These are phyloP conservation scores for Petrolisthes manimaculis DNA, from an alignment of 2,888 invertebrate species.

Conservation along the genomic window DNA sequence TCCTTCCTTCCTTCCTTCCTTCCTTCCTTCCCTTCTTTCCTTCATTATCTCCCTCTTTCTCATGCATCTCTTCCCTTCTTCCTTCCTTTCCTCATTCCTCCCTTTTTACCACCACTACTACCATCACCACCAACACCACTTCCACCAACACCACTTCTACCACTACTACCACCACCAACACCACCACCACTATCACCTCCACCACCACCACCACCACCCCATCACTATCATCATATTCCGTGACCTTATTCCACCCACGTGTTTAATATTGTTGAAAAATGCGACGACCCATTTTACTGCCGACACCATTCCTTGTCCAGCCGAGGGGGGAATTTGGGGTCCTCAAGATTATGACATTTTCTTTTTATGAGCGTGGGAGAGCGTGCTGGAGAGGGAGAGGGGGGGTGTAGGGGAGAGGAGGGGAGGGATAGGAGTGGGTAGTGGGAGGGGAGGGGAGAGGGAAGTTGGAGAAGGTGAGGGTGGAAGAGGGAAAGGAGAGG, in stretches of 20 bases:
- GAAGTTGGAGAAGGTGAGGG: too few species aligned
- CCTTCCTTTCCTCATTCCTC: background rate
- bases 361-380: background rate
- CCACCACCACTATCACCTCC: background rate
- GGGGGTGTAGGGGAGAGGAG: background rate
- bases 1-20: background rate
- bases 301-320: background rate
- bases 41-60: background rate
- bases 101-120: background rate
- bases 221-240: background rate
- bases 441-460: too few species aligned
- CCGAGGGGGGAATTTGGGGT: background rate
- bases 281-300: background rate
- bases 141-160: background rate
- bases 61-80: background rate
- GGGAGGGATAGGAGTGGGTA: too few species aligned
- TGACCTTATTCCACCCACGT: slow-evolving; percentile 33
- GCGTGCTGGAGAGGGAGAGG: background rate
- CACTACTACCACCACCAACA: background rate
- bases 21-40: background rate
- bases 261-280: slow-evolving; percentile 38
- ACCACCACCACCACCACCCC: background rate
- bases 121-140: background rate
- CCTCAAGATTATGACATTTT: slow-evolving; percentile 1
- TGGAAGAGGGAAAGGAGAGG: too few species aligned